Percentiles rank a stretch among this genome's conserved stretches.
These are phyloP conservation scores for Prionailurus bengalensis DNA, from an alignment of 2,113 vertebrate species.

Conservation along the genomic window DNA sequence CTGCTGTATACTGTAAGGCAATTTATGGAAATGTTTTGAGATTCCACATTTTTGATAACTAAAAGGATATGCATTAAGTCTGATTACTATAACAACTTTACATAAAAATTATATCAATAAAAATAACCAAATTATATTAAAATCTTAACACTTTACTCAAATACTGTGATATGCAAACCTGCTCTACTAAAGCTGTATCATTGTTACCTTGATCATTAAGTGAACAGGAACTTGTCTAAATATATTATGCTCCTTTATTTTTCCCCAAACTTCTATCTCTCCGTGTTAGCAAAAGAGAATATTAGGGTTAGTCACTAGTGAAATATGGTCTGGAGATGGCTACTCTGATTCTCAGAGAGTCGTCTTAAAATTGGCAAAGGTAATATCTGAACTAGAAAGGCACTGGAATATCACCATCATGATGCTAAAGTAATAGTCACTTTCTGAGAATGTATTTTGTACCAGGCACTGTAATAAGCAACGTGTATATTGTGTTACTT, in stretches of 20 bases:
- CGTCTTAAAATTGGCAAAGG: not conserved
- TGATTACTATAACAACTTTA: not conserved
- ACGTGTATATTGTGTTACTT: not conserved
- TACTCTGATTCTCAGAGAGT: not conserved
- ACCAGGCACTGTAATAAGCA: not conserved
- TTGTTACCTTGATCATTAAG: not conserved
- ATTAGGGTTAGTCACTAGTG: not conserved
- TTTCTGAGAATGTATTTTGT: not conserved
- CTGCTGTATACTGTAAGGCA: not conserved
- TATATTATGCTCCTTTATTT: not conserved
- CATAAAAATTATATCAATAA: not conserved
- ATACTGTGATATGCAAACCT: not conserved
- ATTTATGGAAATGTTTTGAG: not conserved
- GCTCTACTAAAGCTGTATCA: not conserved
- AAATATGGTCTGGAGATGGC: not conserved
- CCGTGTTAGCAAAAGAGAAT: not conserved
- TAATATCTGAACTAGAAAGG: not conserved
- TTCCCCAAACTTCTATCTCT: not conserved
- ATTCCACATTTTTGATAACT: not conserved
- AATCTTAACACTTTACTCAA: not conserved
- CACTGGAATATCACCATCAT: not conserved
- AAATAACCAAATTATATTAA: not conserved
- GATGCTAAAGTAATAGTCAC: not conserved
- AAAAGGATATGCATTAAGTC: not conserved
- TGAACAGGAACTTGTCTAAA: not conserved